Evolutionary conservation across 2,797 vertebrate genomes (phyloP), one percentile per base, ranked within the genome.

Genomic region (Pelochelys cantorii): DNA sequence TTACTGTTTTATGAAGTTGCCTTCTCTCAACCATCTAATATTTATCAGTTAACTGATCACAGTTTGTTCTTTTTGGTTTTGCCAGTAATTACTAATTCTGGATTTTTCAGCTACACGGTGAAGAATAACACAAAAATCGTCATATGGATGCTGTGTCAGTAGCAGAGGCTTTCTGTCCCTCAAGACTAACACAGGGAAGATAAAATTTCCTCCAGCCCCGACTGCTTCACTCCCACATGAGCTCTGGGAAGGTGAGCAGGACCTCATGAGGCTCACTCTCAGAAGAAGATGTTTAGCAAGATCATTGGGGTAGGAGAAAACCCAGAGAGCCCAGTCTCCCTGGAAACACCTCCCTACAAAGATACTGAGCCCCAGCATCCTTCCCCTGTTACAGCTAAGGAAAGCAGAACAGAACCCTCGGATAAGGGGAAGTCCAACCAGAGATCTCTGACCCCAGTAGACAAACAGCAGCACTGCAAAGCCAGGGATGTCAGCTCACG

Each of bases 1-100:
- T 34, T 57, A 27, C 5, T 88, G 17, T 92, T 93, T 83, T 82
- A 86, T 86, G 56, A 90, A 52, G 8, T 4, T 23, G 79, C 31
- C 79, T 37, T 10, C 4, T 91, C 83, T 54, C 34, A 37, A 75
- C 81, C 81, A 81, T 83, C 79, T 91, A 59, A 75, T 53, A 75
- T 84, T 27, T 85, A 55, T 52, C 2, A 4, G 60, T 81, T 92
- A 83, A 83, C 62, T 90, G 75, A 31, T 83, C 86, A 82, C 90
- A 93, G 55, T 57, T 93, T 87, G 77, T 75, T 93, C 83, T 89
- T 56, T 68, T 83, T n/a, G 59, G 83, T 74, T 60, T 8, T 90
- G 79, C 37, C 81, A 92, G 68, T 79, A 79, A 29, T 48, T 75
- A 27, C 12, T 75, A 75, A 48, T 75, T 75, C 34, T 23, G 22